These are phyloP conservation scores for Drymonia ruficornis DNA, from an alignment of 2,888 invertebrate species.

Conservation along the genomic window DNA sequence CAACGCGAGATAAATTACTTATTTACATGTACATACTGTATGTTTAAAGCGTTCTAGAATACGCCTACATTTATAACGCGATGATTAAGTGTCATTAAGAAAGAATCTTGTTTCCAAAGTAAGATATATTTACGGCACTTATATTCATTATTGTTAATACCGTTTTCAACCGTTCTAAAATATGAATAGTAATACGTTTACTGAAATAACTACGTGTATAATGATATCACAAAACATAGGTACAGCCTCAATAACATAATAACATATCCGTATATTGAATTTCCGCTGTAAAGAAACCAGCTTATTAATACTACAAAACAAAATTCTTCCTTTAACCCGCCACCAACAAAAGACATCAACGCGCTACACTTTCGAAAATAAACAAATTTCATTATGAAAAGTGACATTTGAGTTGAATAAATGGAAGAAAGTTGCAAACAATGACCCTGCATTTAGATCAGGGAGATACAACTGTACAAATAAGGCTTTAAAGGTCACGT, in stretches of 20 bases:
- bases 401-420: constrained; percentile 12
- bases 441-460: constrained; percentile 36
- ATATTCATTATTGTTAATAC: too few species aligned
- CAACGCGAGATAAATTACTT: too few species aligned
- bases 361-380: constrained; percentile 13
- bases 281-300: not conserved
- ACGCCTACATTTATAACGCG: too few species aligned
- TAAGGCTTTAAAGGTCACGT: constrained; percentile 46
- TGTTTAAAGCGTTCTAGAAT: too few species aligned
- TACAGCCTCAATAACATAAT: constrained; percentile 3
- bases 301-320: not conserved
- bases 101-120: too few species aligned
- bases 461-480: constrained; percentile 26
- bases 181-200: not conserved
- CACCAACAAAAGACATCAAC: constrained; percentile 36
- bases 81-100: too few species aligned
- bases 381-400: constrained; percentile 2
- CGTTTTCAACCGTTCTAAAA: not conserved
- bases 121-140: too few species aligned
- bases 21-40: too few species aligned
- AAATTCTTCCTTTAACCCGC: not conserved
- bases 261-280: not conserved
- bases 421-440: constrained; percentile 39
- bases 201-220: constrained; percentile 1
- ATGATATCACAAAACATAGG: constrained; percentile 1